A percentile compares a stretch with the other conserved stretches of the same genome.
Evolutionary conservation across 2,797 vertebrate species (phyloP).

Genomic region (Nyctibius grandis): DNA sequence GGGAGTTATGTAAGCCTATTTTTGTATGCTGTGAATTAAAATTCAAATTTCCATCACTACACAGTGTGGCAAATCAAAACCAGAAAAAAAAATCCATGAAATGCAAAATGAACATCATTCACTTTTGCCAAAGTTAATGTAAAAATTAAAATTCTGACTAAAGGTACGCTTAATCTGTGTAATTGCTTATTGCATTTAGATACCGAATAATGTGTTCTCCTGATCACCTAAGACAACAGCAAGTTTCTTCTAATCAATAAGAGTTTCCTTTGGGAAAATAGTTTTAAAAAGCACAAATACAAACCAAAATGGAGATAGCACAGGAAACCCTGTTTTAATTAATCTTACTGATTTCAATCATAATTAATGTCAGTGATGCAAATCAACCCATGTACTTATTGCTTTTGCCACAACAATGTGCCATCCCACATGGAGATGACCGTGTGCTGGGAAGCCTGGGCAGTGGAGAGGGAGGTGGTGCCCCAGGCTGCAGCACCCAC

Average conservation of each 20-base stretch:
- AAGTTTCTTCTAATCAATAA: not conserved
- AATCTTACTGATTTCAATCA: not conserved
- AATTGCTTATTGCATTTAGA: not conserved
- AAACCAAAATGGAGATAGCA: not conserved
- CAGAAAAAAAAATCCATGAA: not conserved
- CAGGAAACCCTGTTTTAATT: not conserved
- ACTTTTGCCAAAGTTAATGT: not conserved
- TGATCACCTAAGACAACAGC: not conserved
- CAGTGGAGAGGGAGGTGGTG: not conserved
- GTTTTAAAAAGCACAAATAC: not conserved
- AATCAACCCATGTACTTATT: not conserved
- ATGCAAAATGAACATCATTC: not conserved
- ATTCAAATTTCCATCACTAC: not conserved
- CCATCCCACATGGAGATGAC: not conserved
- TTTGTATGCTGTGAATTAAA: not conserved
- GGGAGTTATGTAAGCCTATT: not conserved
- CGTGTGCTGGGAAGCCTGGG: fast-evolving
- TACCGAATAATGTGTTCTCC: not conserved
- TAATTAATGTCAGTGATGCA: not conserved
- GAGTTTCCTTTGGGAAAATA: not conserved
- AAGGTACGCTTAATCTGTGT: not conserved
- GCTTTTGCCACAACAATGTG: not conserved
- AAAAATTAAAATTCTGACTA: not conserved
- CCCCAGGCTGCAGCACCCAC: not conserved
- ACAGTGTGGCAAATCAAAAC: not conserved